phyloP scores from a whole-genome alignment of 2,113 vertebrate species.

The Tinamus guttatus region DNA sequence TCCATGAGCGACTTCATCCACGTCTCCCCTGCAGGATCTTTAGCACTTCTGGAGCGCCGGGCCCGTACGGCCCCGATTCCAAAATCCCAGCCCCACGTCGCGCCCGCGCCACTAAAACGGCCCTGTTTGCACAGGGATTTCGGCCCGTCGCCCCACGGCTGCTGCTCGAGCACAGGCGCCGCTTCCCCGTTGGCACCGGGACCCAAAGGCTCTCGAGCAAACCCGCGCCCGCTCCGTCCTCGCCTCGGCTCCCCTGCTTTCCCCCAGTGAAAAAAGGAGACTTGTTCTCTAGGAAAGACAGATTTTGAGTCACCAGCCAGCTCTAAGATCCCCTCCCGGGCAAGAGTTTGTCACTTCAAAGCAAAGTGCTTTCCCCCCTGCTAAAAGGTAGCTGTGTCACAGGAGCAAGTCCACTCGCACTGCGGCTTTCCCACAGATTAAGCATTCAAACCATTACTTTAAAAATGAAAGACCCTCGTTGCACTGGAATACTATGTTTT shows the following conservation, averaged over 20 bases:
- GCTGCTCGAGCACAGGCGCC: background rate
- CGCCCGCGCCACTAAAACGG: background rate
- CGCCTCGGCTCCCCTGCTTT: accelerated
- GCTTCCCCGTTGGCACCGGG: background rate
- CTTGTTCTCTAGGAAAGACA: background rate
- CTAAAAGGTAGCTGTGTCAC: background rate
- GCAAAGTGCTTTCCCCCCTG: no score
- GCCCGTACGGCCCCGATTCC: background rate
- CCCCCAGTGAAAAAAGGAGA: accelerated
- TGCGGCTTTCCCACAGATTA: background rate
- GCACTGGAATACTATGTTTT: background rate
- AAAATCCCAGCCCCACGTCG: constrained; percentile 21
- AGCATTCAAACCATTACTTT: background rate
- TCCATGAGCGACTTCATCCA: background rate
- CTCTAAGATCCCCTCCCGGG: background rate
- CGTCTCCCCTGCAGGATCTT: background rate
- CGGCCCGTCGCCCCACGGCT: background rate
- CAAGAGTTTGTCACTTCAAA: background rate
- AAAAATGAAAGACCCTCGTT: background rate
- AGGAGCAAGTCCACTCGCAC: background rate
- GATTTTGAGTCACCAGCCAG: background rate
- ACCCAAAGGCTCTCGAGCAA: background rate
- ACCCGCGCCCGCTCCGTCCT: accelerated
- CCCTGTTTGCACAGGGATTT: constrained; percentile 29
- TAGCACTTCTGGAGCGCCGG: background rate